Percentiles rank a stretch among this genome's conserved stretches.
Conservation (phyloP, 1,140 invertebrate genomes). For the Fopius arisanus region DNA sequence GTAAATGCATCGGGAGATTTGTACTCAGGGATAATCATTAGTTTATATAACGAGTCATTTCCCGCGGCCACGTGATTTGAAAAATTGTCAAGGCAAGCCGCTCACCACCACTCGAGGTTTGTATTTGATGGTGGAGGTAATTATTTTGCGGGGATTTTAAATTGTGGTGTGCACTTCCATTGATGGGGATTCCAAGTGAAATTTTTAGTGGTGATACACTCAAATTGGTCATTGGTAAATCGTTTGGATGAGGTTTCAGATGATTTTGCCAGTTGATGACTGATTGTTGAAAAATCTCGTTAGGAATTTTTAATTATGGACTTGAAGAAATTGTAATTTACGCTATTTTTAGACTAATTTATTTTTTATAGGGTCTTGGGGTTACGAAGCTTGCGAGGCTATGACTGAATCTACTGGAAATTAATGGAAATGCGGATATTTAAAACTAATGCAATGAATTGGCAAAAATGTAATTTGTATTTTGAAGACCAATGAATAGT, state of each 20-base stretch:
- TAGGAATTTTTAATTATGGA: no score
- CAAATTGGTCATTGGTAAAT: neutral
- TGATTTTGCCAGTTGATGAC: no score
- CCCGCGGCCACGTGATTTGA: slow-evolving; percentile 60
- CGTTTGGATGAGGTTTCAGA: neutral
- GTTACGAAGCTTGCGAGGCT: no score
- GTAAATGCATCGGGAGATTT: slow-evolving; percentile 37
- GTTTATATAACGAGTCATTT: slow-evolving; percentile 66
- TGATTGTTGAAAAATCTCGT: no score
- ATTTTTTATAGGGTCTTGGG: no score
- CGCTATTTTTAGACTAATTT: no score
- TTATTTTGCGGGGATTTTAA: neutral
- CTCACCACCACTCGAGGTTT: slow-evolving; percentile 44
- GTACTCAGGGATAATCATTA: slow-evolving; percentile 53
- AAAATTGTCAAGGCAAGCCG: slow-evolving; percentile 59
- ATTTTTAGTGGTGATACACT: neutral
- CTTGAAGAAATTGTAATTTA: no score
- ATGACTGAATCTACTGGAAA: no score
- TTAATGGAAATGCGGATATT: no score
- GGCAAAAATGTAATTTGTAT: no score
- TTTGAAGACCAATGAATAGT: no score
- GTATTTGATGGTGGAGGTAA: neutral
- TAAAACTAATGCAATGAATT: no score
- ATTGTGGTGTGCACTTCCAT: neutral
- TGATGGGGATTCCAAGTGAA: neutral